Evolutionary conservation across 2,888 invertebrate genomes (phyloP).

Genomic region (Apamea epomidion): DNA sequence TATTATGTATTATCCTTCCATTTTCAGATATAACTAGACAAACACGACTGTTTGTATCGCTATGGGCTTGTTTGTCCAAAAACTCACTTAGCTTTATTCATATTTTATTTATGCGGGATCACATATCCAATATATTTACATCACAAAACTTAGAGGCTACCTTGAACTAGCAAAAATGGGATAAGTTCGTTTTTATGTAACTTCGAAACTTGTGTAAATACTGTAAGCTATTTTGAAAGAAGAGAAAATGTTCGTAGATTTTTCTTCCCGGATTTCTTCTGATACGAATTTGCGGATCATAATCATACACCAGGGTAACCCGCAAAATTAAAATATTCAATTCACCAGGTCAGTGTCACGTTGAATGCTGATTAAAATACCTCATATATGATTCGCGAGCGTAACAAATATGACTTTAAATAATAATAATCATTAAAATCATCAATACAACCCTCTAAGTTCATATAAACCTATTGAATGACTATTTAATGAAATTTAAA

Average conservation of each 20-base stretch:
- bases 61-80: constrained; percentile 40
- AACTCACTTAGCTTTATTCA: constrained; percentile 30
- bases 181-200: constrained; percentile 29
- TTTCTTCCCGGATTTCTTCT: background rate
- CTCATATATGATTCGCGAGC: background rate
- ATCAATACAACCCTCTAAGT: too few species aligned
- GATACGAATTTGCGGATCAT: background rate
- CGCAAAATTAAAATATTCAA: too few species aligned
- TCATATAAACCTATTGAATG: too few species aligned
- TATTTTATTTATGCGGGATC: constrained; percentile 42
- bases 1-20: constrained; percentile 31
- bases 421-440: background rate
- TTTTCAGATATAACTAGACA: constrained; percentile 21
- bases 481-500: too few species aligned
- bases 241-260: background rate
- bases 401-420: background rate
- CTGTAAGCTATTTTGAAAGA: background rate
- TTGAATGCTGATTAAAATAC: too few species aligned
- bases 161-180: constrained; percentile 11
- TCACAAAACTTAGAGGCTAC: constrained; percentile 19
- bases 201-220: background rate
- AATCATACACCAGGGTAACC: background rate
- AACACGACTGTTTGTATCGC: constrained; percentile 28
- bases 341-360: too few species aligned
- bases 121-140: constrained; percentile 35